A percentile compares a stretch with the other conserved stretches of the same genome.
Evolutionary conservation across 2,888 invertebrate species (phyloP).

Genomic region (Callinectes sapidus): DNA sequence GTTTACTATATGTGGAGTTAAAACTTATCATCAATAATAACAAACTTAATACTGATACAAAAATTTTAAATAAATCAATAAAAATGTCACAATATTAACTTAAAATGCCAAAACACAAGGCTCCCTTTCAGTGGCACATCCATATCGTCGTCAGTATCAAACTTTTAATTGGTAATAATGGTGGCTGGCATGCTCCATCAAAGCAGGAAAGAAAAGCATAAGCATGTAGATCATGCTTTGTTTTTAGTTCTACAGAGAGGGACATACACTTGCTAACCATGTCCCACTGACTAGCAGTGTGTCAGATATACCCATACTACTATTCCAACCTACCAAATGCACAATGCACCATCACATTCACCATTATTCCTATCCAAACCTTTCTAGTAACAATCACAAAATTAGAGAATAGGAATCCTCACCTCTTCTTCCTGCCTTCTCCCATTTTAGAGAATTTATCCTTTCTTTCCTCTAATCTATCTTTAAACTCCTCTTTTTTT

Average conservation of each 20-base stretch:
- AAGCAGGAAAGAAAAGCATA: background rate
- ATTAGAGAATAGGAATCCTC: background rate
- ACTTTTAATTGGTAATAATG: background rate
- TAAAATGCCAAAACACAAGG: background rate
- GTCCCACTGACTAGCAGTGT: background rate
- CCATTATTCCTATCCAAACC: background rate
- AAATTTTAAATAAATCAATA: background rate
- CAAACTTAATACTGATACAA: background rate
- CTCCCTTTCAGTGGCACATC: background rate
- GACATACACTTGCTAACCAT: background rate
- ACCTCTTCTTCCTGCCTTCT: slow-evolving; percentile 22
- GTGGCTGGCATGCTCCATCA: background rate
- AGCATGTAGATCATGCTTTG: background rate
- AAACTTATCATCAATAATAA: background rate
- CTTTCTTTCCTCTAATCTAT: slow-evolving; percentile 43
- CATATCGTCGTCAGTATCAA: background rate
- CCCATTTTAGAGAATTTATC: slow-evolving; percentile 45
- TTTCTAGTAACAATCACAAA: background rate
- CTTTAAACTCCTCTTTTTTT: slow-evolving; percentile 44
- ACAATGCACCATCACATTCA: slow-evolving; percentile 4
- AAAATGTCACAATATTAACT: background rate
- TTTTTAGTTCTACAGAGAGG: background rate
- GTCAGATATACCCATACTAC: background rate
- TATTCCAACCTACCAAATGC: background rate
- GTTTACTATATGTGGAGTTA: background rate